Conservation (phyloP, 1,140 invertebrate species). For the Aplysia californica region DNA sequence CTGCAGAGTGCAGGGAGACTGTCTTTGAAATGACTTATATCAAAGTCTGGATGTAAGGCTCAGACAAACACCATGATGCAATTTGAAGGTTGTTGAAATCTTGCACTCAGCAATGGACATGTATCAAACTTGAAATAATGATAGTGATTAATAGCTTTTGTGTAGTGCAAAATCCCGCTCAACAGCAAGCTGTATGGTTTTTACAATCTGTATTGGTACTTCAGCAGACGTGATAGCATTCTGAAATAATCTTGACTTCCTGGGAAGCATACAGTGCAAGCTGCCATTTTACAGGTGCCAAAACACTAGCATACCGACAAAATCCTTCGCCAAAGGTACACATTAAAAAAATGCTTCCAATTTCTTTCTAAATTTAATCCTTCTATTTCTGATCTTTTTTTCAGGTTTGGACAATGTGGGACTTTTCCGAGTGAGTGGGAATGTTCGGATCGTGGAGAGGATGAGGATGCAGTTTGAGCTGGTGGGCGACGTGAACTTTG, state of each 20-base stretch:
- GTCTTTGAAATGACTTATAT: no score
- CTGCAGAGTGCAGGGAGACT: no score
- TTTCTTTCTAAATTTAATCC: no score
- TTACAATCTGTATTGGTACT: background rate
- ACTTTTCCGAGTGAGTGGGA: slow-evolving; percentile 68
- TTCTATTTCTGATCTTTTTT: no score
- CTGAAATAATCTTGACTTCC: background rate
- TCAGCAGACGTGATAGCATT: background rate
- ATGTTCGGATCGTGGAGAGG: slow-evolving; percentile 64
- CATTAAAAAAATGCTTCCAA: slow-evolving; percentile 12
- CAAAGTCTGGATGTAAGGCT: no score
- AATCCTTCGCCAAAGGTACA: background rate
- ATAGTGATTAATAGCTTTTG: no score
- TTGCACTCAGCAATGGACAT: no score
- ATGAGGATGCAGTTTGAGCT: slow-evolving; percentile 64
- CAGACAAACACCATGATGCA: no score
- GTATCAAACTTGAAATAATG: no score
- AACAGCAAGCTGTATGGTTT: no score
- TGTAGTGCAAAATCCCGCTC: no score
- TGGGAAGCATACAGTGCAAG: background rate
- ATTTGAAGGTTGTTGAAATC: no score
- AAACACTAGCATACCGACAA: background rate
- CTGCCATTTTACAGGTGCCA: background rate
- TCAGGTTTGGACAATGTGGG: slow-evolving; percentile 61
- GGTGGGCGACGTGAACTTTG: slow-evolving; percentile 66